phyloP scores from a whole-genome alignment of 1,140 invertebrate genomes.

The Diprion similis region DNA sequence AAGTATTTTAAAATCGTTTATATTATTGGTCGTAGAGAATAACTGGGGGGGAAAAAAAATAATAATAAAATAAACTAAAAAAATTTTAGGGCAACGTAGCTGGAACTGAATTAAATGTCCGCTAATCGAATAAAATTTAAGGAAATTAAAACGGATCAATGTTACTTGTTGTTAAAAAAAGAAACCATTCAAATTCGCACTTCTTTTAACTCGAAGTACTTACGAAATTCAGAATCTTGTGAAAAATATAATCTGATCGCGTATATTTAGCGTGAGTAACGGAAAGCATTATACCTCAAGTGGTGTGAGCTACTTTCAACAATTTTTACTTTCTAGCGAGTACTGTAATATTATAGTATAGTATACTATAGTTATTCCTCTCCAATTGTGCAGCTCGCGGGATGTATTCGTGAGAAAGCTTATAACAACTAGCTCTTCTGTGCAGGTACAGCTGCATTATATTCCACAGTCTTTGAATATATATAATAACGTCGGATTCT shows the following conservation, averaged over 20 bases:
- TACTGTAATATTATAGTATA: background rate
- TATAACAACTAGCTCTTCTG: background rate
- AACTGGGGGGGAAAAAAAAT: background rate
- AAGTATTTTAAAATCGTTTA: no score
- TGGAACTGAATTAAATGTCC: no score
- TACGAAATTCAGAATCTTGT: background rate
- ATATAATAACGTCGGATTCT: background rate
- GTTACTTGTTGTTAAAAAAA: background rate
- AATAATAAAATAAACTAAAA: background rate
- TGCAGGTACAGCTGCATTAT: background rate
- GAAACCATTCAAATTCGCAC: background rate
- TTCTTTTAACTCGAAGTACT: background rate
- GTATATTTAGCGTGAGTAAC: background rate
- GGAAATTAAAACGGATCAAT: background rate
- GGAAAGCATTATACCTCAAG: background rate
- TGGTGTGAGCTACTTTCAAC: background rate
- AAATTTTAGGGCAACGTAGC: no score
- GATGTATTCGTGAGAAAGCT: background rate
- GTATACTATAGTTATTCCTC: background rate
- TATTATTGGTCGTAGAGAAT: no score
- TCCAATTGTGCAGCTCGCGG: no score
- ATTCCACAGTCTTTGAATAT: background rate
- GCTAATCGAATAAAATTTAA: background rate
- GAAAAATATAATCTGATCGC: background rate
- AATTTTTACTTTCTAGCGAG: slow-evolving; percentile 6